A percentile compares a stretch with the other conserved stretches of the same genome.
Evolutionary conservation across 2,888 invertebrate species (phyloP).

Genomic region (Epistrophe eligans): DNA sequence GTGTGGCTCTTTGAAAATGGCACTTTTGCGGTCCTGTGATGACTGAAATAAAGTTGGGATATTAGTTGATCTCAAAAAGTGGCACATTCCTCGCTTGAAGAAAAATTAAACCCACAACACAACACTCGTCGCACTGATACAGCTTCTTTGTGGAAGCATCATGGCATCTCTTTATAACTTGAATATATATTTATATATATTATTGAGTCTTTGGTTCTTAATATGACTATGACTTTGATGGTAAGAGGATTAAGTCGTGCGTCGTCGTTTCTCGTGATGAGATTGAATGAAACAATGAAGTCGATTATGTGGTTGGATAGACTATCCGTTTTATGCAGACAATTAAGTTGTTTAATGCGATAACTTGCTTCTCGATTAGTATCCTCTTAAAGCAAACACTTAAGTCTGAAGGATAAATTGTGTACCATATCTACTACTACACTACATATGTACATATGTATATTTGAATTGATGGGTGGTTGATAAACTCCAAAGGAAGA

Average conservation of each 20-base stretch:
- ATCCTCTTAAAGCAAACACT: slow-evolving; percentile 16
- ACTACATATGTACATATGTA: no score
- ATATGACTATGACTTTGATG: neutral
- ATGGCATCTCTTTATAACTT: neutral
- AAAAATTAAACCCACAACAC: slow-evolving; percentile 33
- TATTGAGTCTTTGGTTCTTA: slow-evolving; percentile 5
- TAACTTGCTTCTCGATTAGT: slow-evolving; percentile 37
- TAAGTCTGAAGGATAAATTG: slow-evolving; percentile 8
- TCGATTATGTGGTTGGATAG: slow-evolving; percentile 22
- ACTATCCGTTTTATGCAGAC: slow-evolving; percentile 50
- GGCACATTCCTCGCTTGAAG: slow-evolving; percentile 35
- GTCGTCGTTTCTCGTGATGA: slow-evolving; percentile 17
- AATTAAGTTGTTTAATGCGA: slow-evolving; percentile 55
- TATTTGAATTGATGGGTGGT: neutral
- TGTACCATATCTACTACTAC: no score
- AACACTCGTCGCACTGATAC: neutral
- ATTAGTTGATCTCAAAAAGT: slow-evolving; percentile 32
- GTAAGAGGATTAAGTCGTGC: slow-evolving; percentile 20
- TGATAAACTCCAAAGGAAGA: neutral
- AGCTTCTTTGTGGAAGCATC: neutral
- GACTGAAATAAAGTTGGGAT: slow-evolving; percentile 21
- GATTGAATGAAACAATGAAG: slow-evolving; percentile 31
- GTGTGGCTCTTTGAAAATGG: slow-evolving; percentile 32
- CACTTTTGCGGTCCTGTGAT: slow-evolving; percentile 26
- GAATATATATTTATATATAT: no score